These are phyloP conservation scores for Poecilus cupreus DNA, from an alignment of 2,888 invertebrate species.

Conservation along the genomic window DNA sequence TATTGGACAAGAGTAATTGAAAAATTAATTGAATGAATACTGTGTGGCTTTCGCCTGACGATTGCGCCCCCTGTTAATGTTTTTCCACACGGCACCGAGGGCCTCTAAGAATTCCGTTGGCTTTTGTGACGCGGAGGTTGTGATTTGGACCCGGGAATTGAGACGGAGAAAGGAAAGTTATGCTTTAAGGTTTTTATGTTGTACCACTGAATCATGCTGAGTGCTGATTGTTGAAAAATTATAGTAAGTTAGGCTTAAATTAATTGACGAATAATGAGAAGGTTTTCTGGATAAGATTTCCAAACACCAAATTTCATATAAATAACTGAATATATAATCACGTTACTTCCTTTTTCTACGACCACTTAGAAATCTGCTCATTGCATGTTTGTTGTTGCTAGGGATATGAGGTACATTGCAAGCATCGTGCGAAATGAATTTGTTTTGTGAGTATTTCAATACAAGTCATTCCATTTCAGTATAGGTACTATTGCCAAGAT, in stretches of 20 bases:
- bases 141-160: not conserved
- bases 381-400: no score
- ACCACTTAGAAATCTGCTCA: no score
- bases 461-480: no score
- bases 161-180: slow-evolving; percentile 13
- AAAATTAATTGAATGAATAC: slow-evolving; percentile 72
- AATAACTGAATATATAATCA: no score
- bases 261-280: not conserved
- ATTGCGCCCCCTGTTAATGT: not conserved
- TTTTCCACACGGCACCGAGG: not conserved
- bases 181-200: slow-evolving; percentile 8
- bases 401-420: no score
- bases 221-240: slow-evolving; percentile 12
- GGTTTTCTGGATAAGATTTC: no score
- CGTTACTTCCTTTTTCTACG: no score
- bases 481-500: no score
- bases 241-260: not conserved
- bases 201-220: slow-evolving; percentile 6
- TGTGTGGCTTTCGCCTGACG: slow-evolving; percentile 69
- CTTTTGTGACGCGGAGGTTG: not conserved
- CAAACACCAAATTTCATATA: no score
- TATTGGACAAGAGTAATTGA: slow-evolving; percentile 70
- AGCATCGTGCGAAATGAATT: no score
- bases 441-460: no score
- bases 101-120: slow-evolving; percentile 38